Base-by-base conservation (phyloP, 37 sponge, comb jelly and placozoan genomes). In the Mnemiopsis leidyi region DNA sequence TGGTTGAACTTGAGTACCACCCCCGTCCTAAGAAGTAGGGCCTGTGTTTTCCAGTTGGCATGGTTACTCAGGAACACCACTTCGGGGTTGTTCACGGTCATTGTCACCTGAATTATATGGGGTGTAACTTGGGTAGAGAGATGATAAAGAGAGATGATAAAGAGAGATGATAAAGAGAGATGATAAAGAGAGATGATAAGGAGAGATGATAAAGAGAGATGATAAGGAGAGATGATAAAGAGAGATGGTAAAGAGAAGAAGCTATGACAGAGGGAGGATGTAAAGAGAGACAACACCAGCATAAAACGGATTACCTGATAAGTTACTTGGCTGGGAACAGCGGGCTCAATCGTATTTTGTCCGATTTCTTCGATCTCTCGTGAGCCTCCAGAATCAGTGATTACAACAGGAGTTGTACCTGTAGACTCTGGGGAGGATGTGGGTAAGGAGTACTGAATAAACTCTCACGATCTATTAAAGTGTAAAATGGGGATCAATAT, bases 41-140 rank as follows among this genome's bases (percentile, higher is more conserved):
- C 90, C 25, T 85, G 90, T 23, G 61, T 85, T 40, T 85, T 38
- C 20, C 61, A 32, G 90, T 85, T 85, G 13, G 32, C 9, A 29
- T 85, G 90, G 90, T 85, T 85, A 37, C 61, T 40, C 0, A 85
- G 90, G 48, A 85, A 85, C 61, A 37, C 90, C 29, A 85, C 23
- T 28, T 85, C 90, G 39, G 90, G 90, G 90, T 85, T 85, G 24
- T 85, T 37, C 38, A 85, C 90, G 2, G 30, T 61, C 26, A 85
- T 23, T 28, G 23, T 21, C 3, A 85, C 48, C 90, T 85, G 90
- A n/a, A 39, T 1, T 48, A 48, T 48, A 48, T 48, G 13, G 61
- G 13, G 13, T 48, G 61, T 48, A 1, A 35, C 0, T 33, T 25
- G 0, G 92, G 25, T 0, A 1, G 21, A n/a, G 39, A 39, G 21